Conservation (phyloP, 2,797 vertebrate genomes). For the Dallia pectoralis region DNA sequence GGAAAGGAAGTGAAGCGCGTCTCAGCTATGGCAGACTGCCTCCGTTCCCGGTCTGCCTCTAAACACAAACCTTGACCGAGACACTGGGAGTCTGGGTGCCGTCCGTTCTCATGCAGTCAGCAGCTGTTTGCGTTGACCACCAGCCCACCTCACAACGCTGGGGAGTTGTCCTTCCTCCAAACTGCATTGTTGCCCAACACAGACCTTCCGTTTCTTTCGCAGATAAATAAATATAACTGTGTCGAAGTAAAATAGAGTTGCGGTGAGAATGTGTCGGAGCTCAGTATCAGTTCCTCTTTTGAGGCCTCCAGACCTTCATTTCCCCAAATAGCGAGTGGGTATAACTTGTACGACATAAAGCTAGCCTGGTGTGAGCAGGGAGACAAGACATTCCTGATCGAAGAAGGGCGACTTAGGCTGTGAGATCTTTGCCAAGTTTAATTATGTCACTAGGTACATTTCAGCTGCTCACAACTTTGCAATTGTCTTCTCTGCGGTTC, state of each 20-base stretch:
- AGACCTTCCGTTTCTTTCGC: conserved; percentile 49
- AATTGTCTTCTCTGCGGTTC: not conserved
- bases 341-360: conserved; percentile 27
- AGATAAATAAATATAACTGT: conserved; percentile 46
- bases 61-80: conserved; percentile 34
- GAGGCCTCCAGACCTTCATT: conserved; percentile 39
- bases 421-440: conserved; percentile 11
- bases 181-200: conserved; percentile 49
- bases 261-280: conserved; percentile 18
- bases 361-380: conserved; percentile 10
- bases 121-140: conserved; percentile 54
- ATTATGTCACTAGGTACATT: conserved; percentile 13
- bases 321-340: conserved; percentile 39
- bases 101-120: conserved; percentile 62
- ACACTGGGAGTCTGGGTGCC: conserved; percentile 38
- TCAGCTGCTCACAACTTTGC: conserved; percentile 2
- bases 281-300: conserved; percentile 59
- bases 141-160: conserved; percentile 55
- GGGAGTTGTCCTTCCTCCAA: conserved; percentile 56
- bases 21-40: conserved; percentile 31
- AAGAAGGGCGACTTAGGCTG: not conserved
- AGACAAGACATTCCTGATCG: conserved; percentile 21
- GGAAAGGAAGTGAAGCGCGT: conserved; percentile 27
- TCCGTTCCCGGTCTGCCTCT: conserved; percentile 33
- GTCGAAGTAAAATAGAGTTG: conserved; percentile 36